Conservation (phyloP, 2,113 vertebrate genomes). For the Chloropsis cyanopogon region DNA sequence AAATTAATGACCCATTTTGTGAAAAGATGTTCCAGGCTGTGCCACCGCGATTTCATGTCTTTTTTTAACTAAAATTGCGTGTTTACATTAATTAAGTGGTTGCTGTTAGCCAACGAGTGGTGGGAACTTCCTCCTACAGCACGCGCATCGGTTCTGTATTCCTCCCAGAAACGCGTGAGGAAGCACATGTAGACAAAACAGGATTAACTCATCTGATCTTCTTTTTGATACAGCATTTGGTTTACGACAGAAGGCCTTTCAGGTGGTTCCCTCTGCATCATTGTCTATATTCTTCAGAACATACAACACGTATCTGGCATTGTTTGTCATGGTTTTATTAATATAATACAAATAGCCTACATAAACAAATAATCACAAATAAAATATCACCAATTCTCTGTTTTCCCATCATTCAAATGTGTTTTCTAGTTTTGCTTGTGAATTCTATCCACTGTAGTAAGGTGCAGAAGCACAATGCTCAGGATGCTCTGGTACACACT, state of each 20-base stretch:
- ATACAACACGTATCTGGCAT: rapidly evolving
- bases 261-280: not conserved
- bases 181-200: not conserved
- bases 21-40: not conserved
- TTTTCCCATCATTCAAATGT: not conserved
- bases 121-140: not conserved
- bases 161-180: not conserved
- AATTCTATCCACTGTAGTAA: not conserved
- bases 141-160: not conserved
- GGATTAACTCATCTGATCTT: not conserved
- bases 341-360: not conserved
- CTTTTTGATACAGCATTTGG: not conserved
- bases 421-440: not conserved
- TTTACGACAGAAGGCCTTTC: not conserved
- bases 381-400: not conserved
- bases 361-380: not conserved
- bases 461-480: not conserved
- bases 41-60: not conserved
- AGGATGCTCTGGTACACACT: not conserved
- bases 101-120: not conserved
- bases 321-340: not conserved
- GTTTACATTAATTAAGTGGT: constrained; percentile 31
- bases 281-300: not conserved
- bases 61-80: not conserved
- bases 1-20: not conserved